These are phyloP conservation scores for Eucriotettix oculatus DNA, from an alignment of 2,888 invertebrate genomes.

Conservation along the genomic window DNA sequence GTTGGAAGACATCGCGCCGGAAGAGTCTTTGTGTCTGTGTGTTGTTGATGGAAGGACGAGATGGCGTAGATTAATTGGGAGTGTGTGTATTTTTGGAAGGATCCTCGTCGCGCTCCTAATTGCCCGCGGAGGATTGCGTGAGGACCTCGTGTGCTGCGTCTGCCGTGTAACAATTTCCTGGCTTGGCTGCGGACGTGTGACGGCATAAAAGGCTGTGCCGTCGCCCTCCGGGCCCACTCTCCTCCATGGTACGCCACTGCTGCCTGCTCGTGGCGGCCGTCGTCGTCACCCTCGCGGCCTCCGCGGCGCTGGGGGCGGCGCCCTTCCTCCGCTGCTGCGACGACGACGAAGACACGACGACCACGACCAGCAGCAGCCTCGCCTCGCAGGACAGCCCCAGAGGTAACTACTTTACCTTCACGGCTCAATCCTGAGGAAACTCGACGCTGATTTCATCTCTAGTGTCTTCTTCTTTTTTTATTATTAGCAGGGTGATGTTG, in stretches of 20 bases:
- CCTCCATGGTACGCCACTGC: not conserved
- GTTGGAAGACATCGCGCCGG: too few species aligned
- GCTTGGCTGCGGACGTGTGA: slow-evolving; percentile 5
- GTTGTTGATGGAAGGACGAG: too few species aligned
- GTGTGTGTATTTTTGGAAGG: too few species aligned
- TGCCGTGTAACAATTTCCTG: not conserved
- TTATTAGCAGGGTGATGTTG: too few species aligned
- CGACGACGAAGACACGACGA: not conserved
- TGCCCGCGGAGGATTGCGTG: too few species aligned
- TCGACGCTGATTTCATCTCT: too few species aligned
- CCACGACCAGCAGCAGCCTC: not conserved
- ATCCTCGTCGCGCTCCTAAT: too few species aligned
- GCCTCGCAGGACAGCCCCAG: not conserved
- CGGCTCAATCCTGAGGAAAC: not conserved
- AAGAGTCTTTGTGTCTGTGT: too few species aligned
- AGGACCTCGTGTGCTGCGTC: not conserved
- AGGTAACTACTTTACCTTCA: not conserved
- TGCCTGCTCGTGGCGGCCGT: too few species aligned
- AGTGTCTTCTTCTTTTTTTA: too few species aligned
- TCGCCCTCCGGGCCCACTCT: not conserved
- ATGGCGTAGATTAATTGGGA: too few species aligned
- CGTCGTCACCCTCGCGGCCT: not conserved
- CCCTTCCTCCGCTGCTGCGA: not conserved
- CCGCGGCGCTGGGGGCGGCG: not conserved
- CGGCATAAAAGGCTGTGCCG: slow-evolving; percentile 3